Evolutionary conservation across 2,113 vertebrate genomes (phyloP).

Genomic region (Gymnocephalus cernua): DNA sequence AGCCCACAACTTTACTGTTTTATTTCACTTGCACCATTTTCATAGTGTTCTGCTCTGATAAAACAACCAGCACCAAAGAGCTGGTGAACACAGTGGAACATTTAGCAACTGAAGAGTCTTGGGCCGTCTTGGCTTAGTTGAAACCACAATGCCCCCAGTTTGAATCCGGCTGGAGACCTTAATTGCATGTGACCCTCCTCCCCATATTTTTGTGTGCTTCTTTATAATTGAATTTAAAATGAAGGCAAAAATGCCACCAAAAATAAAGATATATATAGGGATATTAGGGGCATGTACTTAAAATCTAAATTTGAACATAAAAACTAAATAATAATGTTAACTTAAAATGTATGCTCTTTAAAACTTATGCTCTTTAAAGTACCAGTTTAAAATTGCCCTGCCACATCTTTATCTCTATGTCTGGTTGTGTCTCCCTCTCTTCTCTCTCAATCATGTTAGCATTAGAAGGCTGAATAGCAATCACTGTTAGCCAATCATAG

Average conservation of each 20-base stretch:
- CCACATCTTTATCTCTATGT: background rate
- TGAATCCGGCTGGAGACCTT: background rate
- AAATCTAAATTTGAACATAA: background rate
- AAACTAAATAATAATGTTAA: background rate
- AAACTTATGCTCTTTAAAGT: too few relatives aligned
- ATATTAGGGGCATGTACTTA: background rate
- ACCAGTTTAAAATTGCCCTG: background rate
- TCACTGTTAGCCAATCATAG: slow-evolving; percentile 11
- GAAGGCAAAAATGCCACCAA: background rate
- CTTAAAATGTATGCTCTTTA: too few relatives aligned
- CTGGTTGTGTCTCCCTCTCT: background rate
- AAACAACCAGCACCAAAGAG: too few relatives aligned
- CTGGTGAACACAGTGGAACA: background rate
- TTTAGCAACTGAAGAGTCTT: background rate
- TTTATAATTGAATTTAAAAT: background rate
- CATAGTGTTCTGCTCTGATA: background rate
- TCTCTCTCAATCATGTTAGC: background rate
- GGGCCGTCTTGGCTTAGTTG: too few relatives aligned
- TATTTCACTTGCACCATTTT: too few relatives aligned
- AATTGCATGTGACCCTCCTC: background rate
- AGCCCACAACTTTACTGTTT: too few relatives aligned
- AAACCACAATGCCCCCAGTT: too few relatives aligned
- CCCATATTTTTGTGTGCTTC: background rate
- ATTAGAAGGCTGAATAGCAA: background rate
- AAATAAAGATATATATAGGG: background rate